Percentiles rank a stretch among this genome's conserved stretches.
phyloP scores from a whole-genome alignment of 2,113 vertebrate species.

The Nettapus auritus region DNA sequence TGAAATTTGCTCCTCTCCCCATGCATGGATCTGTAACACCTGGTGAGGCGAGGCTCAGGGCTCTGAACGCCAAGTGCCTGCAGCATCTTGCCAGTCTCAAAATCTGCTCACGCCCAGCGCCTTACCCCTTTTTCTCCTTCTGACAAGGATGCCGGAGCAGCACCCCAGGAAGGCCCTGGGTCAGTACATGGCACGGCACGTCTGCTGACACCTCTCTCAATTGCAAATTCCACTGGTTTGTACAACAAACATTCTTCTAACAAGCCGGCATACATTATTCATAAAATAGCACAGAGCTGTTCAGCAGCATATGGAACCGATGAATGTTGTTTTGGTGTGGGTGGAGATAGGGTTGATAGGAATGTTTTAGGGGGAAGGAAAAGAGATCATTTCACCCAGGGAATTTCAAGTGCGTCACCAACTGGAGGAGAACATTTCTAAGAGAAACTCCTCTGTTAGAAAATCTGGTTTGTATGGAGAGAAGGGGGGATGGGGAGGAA shows the following conservation, averaged over 20 bases:
- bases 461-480: slow-evolving; percentile 48
- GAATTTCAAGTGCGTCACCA: slow-evolving; percentile 67
- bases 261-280: slow-evolving; percentile 65
- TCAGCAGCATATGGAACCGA: slow-evolving; percentile 69
- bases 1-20: not conserved
- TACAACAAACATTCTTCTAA: slow-evolving; percentile 54
- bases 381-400: slow-evolving; percentile 51
- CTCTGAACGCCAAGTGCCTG: not conserved
- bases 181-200: not conserved
- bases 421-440: slow-evolving; percentile 43
- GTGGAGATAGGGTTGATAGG: slow-evolving; percentile 49
- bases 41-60: not conserved
- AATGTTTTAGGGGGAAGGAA: slow-evolving; percentile 55
- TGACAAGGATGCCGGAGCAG: not conserved
- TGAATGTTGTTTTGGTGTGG: slow-evolving; percentile 66
- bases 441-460: slow-evolving; percentile 63
- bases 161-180: not conserved
- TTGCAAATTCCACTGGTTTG: slow-evolving; percentile 59
- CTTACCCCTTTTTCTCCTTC: not conserved
- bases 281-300: slow-evolving; percentile 60
- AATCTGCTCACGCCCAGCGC: fast-evolving
- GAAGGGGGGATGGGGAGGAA: not conserved
- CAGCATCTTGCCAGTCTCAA: not conserved
- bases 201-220: not conserved
- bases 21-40: not conserved